Evolutionary conservation across 2,888 invertebrate species (phyloP).

Genomic region (Oscheius sp.): DNA sequence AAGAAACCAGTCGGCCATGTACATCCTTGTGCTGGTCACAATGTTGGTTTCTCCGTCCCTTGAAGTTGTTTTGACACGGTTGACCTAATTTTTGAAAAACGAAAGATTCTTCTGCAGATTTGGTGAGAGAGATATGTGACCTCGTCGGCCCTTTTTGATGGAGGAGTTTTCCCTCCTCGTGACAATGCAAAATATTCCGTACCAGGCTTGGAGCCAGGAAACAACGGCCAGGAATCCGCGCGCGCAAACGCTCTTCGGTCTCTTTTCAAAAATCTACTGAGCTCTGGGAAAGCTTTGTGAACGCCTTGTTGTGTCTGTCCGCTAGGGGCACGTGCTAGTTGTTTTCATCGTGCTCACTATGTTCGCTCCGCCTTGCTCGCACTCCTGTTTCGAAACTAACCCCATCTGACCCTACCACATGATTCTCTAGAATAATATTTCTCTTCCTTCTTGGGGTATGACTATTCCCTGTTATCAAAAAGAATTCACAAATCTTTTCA

Average conservation of each 20-base stretch:
- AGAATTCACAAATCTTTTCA: neutral
- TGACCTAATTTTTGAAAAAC: constrained; percentile 21
- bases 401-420: neutral
- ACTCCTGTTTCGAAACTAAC: constrained; percentile 2
- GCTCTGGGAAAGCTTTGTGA: constrained; percentile 8
- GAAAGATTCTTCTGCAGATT: constrained; percentile 9
- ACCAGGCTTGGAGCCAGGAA: too few relatives aligned
- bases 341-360: constrained; percentile 15
- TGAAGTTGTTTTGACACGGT: constrained; percentile 27
- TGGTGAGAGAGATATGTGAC: constrained; percentile 10
- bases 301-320: constrained; percentile 20
- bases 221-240: too few relatives aligned
- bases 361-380: constrained; percentile 7
- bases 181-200: constrained; percentile 1
- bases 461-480: neutral
- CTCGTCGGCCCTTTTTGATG: neutral
- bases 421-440: neutral
- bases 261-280: neutral
- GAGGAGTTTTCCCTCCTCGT: neutral
- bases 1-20: constrained; percentile 26
- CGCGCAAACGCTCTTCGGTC: constrained; percentile 2
- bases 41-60: constrained; percentile 21
- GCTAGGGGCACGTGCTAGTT: constrained; percentile 19
- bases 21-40: constrained; percentile 30
- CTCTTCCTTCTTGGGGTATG: neutral